A percentile compares a stretch with the other conserved stretches of the same genome.
Evolutionary conservation across 2,113 vertebrate genomes (phyloP).

Genomic region (Pavo muticus): DNA sequence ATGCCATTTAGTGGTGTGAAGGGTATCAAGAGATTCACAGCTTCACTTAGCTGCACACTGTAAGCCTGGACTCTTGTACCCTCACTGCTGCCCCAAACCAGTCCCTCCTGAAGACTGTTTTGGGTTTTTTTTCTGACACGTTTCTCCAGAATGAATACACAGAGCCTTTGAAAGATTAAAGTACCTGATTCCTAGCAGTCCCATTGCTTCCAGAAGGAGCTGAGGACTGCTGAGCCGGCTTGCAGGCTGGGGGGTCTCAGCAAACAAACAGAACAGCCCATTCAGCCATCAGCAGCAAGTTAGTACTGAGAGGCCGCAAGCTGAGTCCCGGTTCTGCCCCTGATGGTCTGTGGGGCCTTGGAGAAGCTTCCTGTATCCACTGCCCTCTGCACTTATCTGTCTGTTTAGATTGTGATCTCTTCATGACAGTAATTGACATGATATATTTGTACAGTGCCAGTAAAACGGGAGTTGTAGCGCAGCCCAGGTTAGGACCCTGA

Average conservation of each 20-base stretch:
- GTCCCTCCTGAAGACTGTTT: not conserved
- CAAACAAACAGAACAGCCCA: not conserved
- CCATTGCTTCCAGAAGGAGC: not conserved
- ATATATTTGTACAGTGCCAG: constrained; percentile 6
- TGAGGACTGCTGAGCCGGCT: not conserved
- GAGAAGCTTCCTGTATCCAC: not conserved
- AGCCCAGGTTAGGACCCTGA: constrained; percentile 22
- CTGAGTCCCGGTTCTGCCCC: not conserved
- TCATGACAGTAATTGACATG: not conserved
- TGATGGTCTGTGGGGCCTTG: not conserved
- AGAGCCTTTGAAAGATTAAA: not conserved
- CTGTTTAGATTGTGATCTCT: constrained; percentile 28
- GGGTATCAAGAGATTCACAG: not conserved
- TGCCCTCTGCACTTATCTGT: constrained; percentile 25
- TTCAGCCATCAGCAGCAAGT: not conserved
- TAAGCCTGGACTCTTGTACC: not conserved
- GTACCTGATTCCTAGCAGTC: not conserved
- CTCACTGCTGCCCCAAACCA: not conserved
- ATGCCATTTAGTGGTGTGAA: too few species aligned
- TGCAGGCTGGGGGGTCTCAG: not conserved
- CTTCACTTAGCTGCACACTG: not conserved
- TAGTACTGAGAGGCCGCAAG: not conserved
- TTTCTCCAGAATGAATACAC: not conserved
- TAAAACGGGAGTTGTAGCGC: constrained; percentile 4
- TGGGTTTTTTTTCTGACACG: not conserved